Conservation (phyloP, 2,888 invertebrate species). For the Torymus texanus region DNA sequence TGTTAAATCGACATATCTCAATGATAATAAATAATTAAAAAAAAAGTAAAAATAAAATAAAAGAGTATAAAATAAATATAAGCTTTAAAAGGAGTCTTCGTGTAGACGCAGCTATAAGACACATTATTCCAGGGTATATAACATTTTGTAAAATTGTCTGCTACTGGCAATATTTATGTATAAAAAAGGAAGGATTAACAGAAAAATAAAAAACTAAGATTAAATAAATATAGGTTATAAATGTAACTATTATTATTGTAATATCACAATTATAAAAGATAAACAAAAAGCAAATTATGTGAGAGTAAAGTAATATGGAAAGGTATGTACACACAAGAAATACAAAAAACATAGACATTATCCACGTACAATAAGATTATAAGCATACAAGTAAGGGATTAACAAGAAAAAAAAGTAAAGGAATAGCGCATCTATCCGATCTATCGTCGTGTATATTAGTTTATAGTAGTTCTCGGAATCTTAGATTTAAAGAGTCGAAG, state of each 20-base stretch:
- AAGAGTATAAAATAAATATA: slow-evolving; percentile 15
- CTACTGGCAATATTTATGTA: slow-evolving; percentile 69
- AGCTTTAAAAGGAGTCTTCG: slow-evolving; percentile 38
- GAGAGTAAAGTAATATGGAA: slow-evolving; percentile 33
- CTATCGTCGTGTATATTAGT: slow-evolving; percentile 43
- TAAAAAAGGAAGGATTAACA: slow-evolving; percentile 58
- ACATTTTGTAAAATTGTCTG: slow-evolving; percentile 68
- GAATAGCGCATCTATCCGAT: slow-evolving; percentile 42
- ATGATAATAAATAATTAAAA: slow-evolving; percentile 37
- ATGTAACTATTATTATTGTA: slow-evolving; percentile 54
- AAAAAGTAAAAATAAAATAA: slow-evolving; percentile 12
- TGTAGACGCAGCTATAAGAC: slow-evolving; percentile 57
- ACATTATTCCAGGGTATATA: slow-evolving; percentile 71
- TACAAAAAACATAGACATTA: slow-evolving; percentile 35
- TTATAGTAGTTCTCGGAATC: slow-evolving; percentile 32
- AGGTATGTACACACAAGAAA: slow-evolving; percentile 21
- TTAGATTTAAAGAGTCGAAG: slow-evolving; percentile 29
- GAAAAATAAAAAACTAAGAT: slow-evolving; percentile 31
- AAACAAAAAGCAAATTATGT: slow-evolving; percentile 21
- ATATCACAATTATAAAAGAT: slow-evolving; percentile 34
- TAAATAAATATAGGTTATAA: slow-evolving; percentile 50
- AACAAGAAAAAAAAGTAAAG: slow-evolving; percentile 6
- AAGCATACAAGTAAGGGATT: slow-evolving; percentile 10
- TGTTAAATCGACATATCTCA: slow-evolving; percentile 36
- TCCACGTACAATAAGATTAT: slow-evolving; percentile 44